phyloP scores from a whole-genome alignment of 2,888 invertebrate genomes.

The Noctua fimbriata region DNA sequence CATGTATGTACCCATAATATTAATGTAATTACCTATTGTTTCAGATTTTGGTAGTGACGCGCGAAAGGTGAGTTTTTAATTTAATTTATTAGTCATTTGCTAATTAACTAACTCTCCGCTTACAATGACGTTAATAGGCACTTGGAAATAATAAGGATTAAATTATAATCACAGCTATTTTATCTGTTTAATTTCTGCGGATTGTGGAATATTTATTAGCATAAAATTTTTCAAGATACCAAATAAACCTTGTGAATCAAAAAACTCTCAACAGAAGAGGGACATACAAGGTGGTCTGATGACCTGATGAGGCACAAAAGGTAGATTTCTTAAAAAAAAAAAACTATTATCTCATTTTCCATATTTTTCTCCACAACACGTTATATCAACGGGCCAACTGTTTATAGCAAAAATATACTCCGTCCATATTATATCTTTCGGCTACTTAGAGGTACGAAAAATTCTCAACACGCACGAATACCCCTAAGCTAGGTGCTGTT shows the following conservation, averaged over 20 bases:
- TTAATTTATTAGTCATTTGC: neutral
- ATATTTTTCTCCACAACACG: conserved; percentile 11
- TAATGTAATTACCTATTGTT: conserved; percentile 60
- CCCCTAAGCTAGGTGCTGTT: conserved; percentile 28
- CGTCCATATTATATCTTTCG: conserved; percentile 28
- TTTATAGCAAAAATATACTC: conserved; percentile 25
- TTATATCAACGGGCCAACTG: conserved; percentile 6
- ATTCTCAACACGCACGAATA: conserved; percentile 51
- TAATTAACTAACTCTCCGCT: neutral
- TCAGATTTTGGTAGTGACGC: conserved; percentile 55
- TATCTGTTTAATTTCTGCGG: neutral
- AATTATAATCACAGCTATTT: neutral
- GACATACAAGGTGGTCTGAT: neutral
- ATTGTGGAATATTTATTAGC: neutral
- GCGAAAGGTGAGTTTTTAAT: conserved; percentile 51
- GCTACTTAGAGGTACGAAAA: conserved; percentile 24
- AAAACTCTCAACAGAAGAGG: neutral
- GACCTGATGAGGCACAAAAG: neutral
- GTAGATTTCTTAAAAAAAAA: neutral
- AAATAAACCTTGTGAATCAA: too few relatives aligned
- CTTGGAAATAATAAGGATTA: conserved; percentile 2
- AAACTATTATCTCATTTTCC: neutral
- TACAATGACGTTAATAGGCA: neutral
- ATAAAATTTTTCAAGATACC: too few relatives aligned
- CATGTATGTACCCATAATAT: conserved; percentile 21